Conservation (phyloP, 2,888 invertebrate species). For the Caradrina kadenii region DNA sequence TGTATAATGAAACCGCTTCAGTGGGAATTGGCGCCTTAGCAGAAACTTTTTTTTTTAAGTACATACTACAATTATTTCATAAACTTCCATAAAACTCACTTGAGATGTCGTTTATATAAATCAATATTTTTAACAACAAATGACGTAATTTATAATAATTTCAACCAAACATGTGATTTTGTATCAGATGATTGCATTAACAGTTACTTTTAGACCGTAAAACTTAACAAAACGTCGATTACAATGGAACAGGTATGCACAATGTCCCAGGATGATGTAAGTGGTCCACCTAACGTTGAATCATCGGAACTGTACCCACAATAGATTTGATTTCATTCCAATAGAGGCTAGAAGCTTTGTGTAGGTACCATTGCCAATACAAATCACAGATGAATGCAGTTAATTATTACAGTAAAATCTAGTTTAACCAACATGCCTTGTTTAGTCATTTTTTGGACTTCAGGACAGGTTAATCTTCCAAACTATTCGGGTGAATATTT, state of each 20-base stretch:
- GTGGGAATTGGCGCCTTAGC: not conserved
- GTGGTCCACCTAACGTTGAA: conserved; percentile 74
- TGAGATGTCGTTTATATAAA: conserved; percentile 1
- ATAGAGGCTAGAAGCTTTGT: conserved; percentile 72
- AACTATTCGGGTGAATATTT: conserved; percentile 38
- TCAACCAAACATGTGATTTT: not conserved
- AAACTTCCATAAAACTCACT: not conserved
- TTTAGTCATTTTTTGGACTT: conserved; percentile 50
- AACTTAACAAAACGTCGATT: conserved; percentile 51
- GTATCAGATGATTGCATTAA: conserved; percentile 25
- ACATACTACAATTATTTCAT: not conserved
- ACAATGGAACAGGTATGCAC: conserved; percentile 66
- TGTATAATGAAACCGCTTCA: not conserved
- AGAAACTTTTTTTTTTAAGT: no score
- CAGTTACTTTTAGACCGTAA: conserved; percentile 42
- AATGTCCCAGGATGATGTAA: conserved; percentile 75
- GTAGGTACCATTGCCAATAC: conserved; percentile 65
- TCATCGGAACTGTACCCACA: conserved; percentile 71
- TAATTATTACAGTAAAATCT: conserved; percentile 73
- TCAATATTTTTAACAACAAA: not conserved
- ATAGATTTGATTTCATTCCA: conserved; percentile 74
- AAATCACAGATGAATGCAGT: conserved; percentile 72
- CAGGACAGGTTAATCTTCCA: conserved; percentile 34
- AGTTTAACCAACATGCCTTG: conserved; percentile 49
- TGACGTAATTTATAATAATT: not conserved